Percentiles rank a stretch among this genome's conserved stretches.
Evolutionary conservation across 2,888 invertebrate species (phyloP).

Genomic region (Volucella inanis): DNA sequence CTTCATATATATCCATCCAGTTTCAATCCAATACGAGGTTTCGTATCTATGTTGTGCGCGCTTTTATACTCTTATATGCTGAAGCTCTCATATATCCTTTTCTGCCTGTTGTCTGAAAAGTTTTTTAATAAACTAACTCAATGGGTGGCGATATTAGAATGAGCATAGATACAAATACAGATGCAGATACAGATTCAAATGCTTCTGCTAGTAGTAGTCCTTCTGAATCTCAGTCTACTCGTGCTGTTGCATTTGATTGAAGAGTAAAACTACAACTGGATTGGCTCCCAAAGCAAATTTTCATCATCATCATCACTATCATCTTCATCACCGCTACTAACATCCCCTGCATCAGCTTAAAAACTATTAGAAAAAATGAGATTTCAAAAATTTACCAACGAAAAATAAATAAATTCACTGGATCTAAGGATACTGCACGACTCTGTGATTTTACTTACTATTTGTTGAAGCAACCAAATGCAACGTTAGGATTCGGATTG

Average conservation of each 20-base stretch:
- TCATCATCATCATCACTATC: conserved; percentile 30
- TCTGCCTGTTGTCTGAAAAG: conserved; percentile 65
- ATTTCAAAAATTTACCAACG: no score
- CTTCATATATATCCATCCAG: not conserved
- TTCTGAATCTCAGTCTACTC: not conserved
- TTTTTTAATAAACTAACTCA: conserved; percentile 72
- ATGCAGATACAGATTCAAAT: no score
- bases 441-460: conserved; percentile 2
- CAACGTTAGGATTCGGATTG: not conserved
- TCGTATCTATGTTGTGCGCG: conserved; percentile 1
- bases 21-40: not conserved
- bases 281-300: conserved; percentile 8
- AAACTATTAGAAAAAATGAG: no score
- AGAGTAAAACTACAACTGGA: conserved; percentile 35
- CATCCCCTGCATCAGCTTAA: no score
- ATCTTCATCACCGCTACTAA: no score
- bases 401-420: no score
- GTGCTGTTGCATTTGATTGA: conserved; percentile 52
- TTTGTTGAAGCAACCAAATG: not conserved
- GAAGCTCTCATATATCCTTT: conserved; percentile 38
- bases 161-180: no score
- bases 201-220: no score
- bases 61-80: conserved; percentile 19
- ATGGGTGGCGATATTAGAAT: conserved; percentile 43
- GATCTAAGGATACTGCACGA: not conserved